Conservation (phyloP, 2,888 invertebrate genomes). For the Lasioglossum oenotherae region DNA sequence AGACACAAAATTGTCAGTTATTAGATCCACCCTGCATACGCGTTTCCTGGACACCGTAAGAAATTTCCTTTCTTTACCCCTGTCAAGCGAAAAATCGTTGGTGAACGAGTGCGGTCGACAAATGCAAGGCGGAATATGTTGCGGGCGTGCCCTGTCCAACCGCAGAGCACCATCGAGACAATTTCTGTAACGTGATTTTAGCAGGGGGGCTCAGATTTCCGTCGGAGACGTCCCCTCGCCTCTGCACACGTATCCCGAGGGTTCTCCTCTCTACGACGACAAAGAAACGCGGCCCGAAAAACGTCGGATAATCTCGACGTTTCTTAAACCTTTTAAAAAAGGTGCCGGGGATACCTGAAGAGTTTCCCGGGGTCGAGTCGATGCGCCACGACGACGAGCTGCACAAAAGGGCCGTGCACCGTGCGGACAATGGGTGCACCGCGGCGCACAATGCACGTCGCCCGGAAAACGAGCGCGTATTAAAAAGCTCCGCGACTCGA, state of each 20-base stretch:
- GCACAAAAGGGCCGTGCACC: constrained; percentile 28
- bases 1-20: no score
- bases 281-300: constrained; percentile 36
- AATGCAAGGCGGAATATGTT: not conserved
- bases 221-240: not conserved
- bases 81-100: not conserved
- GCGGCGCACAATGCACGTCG: constrained; percentile 12
- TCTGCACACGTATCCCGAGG: not conserved
- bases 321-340: constrained; percentile 21
- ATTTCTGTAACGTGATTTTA: constrained; percentile 64
- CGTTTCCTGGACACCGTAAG: no score
- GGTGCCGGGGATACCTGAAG: constrained; percentile 31
- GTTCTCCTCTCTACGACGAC: constrained; percentile 12
- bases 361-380: constrained; percentile 21
- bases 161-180: constrained; percentile 5
- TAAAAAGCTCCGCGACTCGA: constrained; percentile 17
- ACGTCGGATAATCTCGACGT: constrained; percentile 40
- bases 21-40: no score
- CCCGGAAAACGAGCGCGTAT: constrained; percentile 19
- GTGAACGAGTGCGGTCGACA: not conserved
- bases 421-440: constrained; percentile 34
- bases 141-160: not conserved
- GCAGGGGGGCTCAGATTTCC: constrained; percentile 58
- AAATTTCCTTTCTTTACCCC: no score
- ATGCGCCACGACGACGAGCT: constrained; percentile 15